Evolutionary conservation across 2,888 invertebrate species (phyloP).

Genomic region (Athetis lepigone): DNA sequence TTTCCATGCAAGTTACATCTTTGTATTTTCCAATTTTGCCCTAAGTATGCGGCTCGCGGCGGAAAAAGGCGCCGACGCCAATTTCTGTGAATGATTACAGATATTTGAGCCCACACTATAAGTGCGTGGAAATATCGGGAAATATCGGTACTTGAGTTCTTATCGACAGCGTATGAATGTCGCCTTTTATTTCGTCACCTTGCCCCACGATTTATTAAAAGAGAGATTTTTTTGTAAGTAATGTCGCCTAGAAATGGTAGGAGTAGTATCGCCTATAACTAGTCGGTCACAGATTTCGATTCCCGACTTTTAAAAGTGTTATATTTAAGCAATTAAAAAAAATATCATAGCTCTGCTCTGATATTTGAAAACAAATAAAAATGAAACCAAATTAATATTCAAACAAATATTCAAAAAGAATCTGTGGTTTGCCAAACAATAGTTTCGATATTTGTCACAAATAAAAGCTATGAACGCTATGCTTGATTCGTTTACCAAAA

Average conservation of each 20-base stretch:
- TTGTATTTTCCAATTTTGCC: conserved; percentile 72
- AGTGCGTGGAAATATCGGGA: conserved; percentile 55
- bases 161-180: conserved; percentile 47
- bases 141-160: conserved; percentile 50
- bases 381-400: conserved; percentile 1
- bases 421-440: conserved; percentile 19
- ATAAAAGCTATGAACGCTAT: conserved; percentile 17
- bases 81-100: conserved; percentile 80
- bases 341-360: no score
- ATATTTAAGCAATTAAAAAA: no score
- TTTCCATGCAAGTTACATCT: conserved; percentile 55
- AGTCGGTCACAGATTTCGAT: no score
- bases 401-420: background rate
- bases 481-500: conserved; percentile 18
- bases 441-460: conserved; percentile 11
- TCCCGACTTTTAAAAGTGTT: no score
- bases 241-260: background rate
- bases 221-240: background rate
- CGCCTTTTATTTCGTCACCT: conserved; percentile 41
- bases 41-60: conserved; percentile 79
- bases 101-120: conserved; percentile 66
- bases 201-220: conserved; percentile 35
- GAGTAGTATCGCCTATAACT: no score
- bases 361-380: conserved; percentile 8
- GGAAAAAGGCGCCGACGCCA: conserved; percentile 72